Conservation (phyloP, 2,113 vertebrate species). For the Bubo bubo region DNA sequence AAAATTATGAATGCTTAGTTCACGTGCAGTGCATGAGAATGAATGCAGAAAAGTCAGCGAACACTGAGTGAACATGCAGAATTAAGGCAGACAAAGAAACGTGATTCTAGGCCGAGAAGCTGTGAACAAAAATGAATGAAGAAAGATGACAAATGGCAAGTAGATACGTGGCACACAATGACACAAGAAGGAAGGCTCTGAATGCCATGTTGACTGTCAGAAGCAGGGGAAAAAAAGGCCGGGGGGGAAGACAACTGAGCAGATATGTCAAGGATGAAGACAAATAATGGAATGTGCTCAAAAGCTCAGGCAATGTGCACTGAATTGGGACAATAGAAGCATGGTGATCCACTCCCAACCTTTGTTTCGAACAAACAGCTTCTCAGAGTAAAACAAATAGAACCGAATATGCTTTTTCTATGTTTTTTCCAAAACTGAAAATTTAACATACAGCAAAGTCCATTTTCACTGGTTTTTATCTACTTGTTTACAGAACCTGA, state of each 20-base stretch:
- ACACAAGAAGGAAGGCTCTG: background rate
- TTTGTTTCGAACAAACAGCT: background rate
- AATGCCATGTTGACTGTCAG: background rate
- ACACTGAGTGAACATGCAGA: background rate
- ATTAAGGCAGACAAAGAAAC: background rate
- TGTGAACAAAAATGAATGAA: background rate
- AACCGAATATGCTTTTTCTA: background rate
- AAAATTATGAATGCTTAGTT: background rate
- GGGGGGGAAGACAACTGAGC: background rate
- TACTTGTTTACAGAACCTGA: background rate
- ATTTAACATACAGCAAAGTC: background rate
- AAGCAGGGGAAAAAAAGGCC: background rate
- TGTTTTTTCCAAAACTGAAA: background rate
- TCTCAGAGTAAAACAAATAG: background rate
- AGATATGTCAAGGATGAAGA: background rate
- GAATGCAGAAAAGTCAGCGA: background rate
- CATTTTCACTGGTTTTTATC: background rate
- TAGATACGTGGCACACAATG: background rate
- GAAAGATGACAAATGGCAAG: background rate
- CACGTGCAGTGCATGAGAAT: background rate
- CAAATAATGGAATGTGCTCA: background rate
- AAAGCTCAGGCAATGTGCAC: background rate
- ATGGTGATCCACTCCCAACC: background rate
- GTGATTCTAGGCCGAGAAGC: background rate
- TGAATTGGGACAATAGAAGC: background rate